Evolutionary conservation across 1,140 invertebrate genomes (phyloP).

Genomic region (Aphidius gifuensis): DNA sequence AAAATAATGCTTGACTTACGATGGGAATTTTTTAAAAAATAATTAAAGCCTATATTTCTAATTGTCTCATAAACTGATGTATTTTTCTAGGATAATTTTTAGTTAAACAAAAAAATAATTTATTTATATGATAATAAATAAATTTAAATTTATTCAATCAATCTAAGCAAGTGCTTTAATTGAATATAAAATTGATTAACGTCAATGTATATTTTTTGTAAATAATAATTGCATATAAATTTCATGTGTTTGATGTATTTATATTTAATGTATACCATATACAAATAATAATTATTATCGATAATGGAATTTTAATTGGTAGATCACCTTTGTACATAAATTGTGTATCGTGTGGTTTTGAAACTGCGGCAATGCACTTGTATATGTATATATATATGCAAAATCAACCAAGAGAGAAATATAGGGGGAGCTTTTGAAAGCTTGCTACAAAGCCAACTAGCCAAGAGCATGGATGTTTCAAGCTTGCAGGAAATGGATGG

Average conservation of each 20-base stretch:
- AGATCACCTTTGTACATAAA: constrained; percentile 8
- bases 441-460: constrained; percentile 14
- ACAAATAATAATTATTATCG: background rate
- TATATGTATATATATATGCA: constrained; percentile 6
- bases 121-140: too few relatives aligned
- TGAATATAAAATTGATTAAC: constrained; percentile 10
- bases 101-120: too few relatives aligned
- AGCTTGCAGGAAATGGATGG: constrained; percentile 19
- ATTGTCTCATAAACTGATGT: too few relatives aligned
- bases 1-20: background rate
- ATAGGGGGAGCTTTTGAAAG: constrained; percentile 8
- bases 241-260: constrained; percentile 1
- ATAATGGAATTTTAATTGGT: constrained; percentile 13
- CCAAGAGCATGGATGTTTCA: constrained; percentile 17
- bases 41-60: too few relatives aligned
- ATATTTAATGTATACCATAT: constrained; percentile 6
- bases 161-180: constrained; percentile 12
- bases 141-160: constrained; percentile 8
- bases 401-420: constrained; percentile 26
- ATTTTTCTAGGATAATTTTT: too few relatives aligned
- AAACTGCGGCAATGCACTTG: background rate
- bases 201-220: background rate
- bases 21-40: too few relatives aligned
- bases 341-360: background rate
- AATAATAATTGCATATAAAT: background rate